Percentiles rank a stretch among this genome's conserved stretches.
These are phyloP conservation scores for Bedellia somnulentella DNA, from an alignment of 2,888 invertebrate genomes.

Conservation along the genomic window DNA sequence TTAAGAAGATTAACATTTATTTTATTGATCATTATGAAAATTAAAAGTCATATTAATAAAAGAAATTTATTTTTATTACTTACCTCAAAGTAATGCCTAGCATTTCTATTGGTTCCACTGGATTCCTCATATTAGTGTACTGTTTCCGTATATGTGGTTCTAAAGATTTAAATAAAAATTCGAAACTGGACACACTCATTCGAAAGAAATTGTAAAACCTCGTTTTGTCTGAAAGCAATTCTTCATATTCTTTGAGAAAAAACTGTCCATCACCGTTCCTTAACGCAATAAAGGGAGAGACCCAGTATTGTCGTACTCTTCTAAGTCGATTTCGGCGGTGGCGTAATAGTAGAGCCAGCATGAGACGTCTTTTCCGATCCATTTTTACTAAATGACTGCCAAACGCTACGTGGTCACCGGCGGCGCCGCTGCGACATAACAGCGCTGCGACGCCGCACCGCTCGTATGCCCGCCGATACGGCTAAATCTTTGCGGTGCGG, in stretches of 20 bases:
- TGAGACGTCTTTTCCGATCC: slow-evolving; percentile 10
- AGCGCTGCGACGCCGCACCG: slow-evolving; percentile 7
- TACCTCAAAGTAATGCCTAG: slow-evolving; percentile 2
- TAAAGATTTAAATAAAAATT: slow-evolving; percentile 14
- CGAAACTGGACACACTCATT: slow-evolving; percentile 14
- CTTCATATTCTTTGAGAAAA: slow-evolving; percentile 12
- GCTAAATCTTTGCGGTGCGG: slow-evolving; percentile 8
- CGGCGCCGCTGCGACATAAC: slow-evolving; percentile 3
- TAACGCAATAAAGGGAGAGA: slow-evolving; percentile 11
- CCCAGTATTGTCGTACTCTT: slow-evolving; percentile 9
- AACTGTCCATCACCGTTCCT: slow-evolving; percentile 13
- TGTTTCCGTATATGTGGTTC: slow-evolving; percentile 16
- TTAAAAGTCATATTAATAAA: slow-evolving; percentile 2
- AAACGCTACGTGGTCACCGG: slow-evolving; percentile 2
- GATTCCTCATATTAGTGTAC: slow-evolving; percentile 12
- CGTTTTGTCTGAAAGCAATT: slow-evolving; percentile 13
- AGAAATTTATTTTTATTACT: slow-evolving; percentile 8
- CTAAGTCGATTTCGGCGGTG: slow-evolving; percentile 10
- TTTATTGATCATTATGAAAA: too few relatives aligned
- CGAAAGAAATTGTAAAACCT: slow-evolving; percentile 13
- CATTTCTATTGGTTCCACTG: slow-evolving; percentile 3
- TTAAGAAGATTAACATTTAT: slow-evolving; percentile 2
- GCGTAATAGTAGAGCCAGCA: slow-evolving; percentile 10
- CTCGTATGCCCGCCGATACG: slow-evolving; percentile 6
- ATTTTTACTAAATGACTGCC: slow-evolving; percentile 8